Percentiles rank a stretch among this genome's conserved stretches.
phyloP scores from a whole-genome alignment of 2,888 invertebrate genomes.

The Perithous albicinctus region DNA sequence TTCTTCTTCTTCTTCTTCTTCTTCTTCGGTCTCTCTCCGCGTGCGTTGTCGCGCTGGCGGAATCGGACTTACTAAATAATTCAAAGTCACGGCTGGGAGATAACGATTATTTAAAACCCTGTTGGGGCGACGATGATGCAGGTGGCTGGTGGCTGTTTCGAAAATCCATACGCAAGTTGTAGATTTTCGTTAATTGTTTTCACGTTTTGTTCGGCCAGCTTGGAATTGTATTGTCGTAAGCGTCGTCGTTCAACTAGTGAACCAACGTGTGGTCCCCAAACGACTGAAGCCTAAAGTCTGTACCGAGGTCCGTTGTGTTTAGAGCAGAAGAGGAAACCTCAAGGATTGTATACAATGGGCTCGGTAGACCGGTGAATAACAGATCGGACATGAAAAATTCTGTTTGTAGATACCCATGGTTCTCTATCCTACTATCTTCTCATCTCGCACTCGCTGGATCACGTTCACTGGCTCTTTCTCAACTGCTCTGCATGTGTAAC shows the following conservation, averaged over 20 bases:
- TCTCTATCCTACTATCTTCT: constrained; percentile 50
- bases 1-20: too few relatives aligned
- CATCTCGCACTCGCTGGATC: constrained; percentile 56
- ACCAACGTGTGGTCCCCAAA: constrained; percentile 16
- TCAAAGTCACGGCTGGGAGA: constrained; percentile 50
- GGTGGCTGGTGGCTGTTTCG: constrained; percentile 1
- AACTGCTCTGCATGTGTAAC: neutral
- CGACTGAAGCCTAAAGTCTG: neutral
- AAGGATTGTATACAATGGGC: constrained; percentile 76
- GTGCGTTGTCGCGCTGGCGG: constrained; percentile 6
- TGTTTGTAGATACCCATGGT: constrained; percentile 74
- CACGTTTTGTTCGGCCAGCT: neutral
- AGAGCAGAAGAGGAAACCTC: constrained; percentile 60
- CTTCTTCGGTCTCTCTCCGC: too few relatives aligned
- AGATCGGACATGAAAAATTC: constrained; percentile 81
- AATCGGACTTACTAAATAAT: constrained; percentile 50
- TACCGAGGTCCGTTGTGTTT: neutral
- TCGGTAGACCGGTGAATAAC: constrained; percentile 77
- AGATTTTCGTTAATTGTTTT: constrained; percentile 45
- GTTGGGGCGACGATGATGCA: constrained; percentile 19
- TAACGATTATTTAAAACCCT: constrained; percentile 58
- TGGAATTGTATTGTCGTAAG: constrained; percentile 2
- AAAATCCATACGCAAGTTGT: neutral
- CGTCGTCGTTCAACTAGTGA: neutral
- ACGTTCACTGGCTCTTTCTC: constrained; percentile 9